Evolutionary conservation across 2,113 vertebrate species (phyloP).

Genomic region (Sapayoa aenigma): DNA sequence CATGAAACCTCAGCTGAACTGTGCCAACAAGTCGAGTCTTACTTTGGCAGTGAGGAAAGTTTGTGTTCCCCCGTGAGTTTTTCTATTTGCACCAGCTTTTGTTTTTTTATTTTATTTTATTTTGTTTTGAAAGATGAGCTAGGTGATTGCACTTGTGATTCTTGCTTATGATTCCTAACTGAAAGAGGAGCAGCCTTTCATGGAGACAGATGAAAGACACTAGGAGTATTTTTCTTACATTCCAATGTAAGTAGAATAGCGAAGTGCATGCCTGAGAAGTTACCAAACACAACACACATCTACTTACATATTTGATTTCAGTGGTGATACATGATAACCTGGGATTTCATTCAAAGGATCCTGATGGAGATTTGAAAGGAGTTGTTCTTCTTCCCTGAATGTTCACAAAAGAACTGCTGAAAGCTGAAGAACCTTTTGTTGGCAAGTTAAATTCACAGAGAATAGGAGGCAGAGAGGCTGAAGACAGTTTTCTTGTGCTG

Average conservation of each 20-base stretch:
- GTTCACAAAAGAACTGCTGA: constrained; percentile 54
- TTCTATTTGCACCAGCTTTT: not conserved
- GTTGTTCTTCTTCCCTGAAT: constrained; percentile 46
- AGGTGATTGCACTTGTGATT: not conserved
- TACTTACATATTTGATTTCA: constrained; percentile 72
- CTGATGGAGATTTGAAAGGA: constrained; percentile 59
- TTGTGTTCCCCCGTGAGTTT: not conserved
- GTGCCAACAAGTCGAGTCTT: not conserved
- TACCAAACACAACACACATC: constrained; percentile 72
- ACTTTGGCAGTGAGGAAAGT: not conserved
- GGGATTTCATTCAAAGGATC: constrained; percentile 68
- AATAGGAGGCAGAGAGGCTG: not conserved
- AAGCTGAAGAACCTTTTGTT: constrained; percentile 49
- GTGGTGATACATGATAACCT: constrained; percentile 67
- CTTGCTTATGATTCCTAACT: constrained; percentile 48
- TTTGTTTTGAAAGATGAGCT: not conserved
- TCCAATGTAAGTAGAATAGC: constrained; percentile 66
- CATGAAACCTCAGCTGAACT: not conserved
- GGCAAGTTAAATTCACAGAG: not conserved
- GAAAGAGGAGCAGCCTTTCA: constrained; percentile 52
- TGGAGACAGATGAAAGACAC: constrained; percentile 69
- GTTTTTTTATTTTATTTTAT: not conserved
- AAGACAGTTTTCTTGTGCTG: constrained; percentile 7
- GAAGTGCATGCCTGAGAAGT: constrained; percentile 69
- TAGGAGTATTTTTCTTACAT: constrained; percentile 64